Percentiles rank a stretch among this genome's conserved stretches.
Conservation (phyloP, 2,888 invertebrate species). For the Pristionchus entomophagus region DNA sequence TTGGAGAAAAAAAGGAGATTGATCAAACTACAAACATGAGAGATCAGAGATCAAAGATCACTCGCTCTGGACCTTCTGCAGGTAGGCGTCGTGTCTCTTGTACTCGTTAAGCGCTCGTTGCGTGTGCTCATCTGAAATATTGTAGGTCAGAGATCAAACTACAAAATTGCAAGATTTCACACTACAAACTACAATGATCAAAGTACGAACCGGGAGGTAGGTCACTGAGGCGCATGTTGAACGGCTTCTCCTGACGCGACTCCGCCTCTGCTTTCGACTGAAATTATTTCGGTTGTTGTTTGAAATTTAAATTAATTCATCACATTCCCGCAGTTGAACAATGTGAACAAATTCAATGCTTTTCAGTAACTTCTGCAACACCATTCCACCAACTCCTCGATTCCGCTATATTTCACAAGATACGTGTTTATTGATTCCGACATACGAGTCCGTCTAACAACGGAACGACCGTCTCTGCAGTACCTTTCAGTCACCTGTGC, state of each 20-base stretch:
- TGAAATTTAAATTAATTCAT: background rate
- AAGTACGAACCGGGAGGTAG: slow-evolving; percentile 14
- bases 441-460: no score
- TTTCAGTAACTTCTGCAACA: background rate
- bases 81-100: slow-evolving; percentile 64
- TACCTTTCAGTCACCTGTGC: no score
- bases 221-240: slow-evolving; percentile 24
- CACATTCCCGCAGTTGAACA: no score
- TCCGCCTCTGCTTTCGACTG: background rate
- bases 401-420: no score
- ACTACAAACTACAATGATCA: background rate
- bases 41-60: slow-evolving; percentile 32
- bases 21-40: slow-evolving; percentile 9
- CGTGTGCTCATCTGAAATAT: slow-evolving; percentile 86
- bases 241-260: slow-evolving; percentile 35
- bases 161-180: slow-evolving; percentile 86
- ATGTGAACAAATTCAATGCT: background rate
- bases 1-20: background rate
- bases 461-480: no score
- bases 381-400: background rate
- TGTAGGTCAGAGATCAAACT: background rate
- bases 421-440: no score
- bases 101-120: slow-evolving; percentile 81
- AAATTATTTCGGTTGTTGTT: no score
- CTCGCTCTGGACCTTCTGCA: slow-evolving; percentile 53